Percentiles rank a stretch among this genome's conserved stretches.
Conservation (phyloP, 2,797 vertebrate species). For the Coendou prehensilis region DNA sequence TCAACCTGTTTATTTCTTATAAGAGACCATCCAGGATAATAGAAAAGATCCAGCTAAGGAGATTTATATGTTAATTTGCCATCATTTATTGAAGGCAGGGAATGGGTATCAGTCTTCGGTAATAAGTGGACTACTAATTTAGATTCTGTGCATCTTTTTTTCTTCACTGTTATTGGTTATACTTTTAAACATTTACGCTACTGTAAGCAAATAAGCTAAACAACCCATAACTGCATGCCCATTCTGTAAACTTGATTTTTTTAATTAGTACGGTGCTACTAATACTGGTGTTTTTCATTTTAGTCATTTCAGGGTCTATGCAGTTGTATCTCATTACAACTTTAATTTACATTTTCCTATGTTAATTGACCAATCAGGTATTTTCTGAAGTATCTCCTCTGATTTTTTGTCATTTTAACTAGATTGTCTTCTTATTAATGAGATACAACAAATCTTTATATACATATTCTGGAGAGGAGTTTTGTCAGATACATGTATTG, state of each 20-base stretch:
- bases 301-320: background rate
- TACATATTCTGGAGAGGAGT: background rate
- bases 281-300: background rate
- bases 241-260: conserved; percentile 42
- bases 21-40: background rate
- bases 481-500: background rate
- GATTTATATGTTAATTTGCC: background rate
- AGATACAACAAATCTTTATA: conserved; percentile 12
- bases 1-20: background rate
- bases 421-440: background rate
- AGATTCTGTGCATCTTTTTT: background rate
- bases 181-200: conserved; percentile 45
- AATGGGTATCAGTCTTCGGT: background rate
- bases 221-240: background rate
- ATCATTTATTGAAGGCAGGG: background rate
- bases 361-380: background rate
- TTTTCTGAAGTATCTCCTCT: background rate
- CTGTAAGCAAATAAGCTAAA: conserved; percentile 34
- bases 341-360: conserved; percentile 49
- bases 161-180: background rate
- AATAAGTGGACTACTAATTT: background rate
- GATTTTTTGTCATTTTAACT: background rate
- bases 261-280: background rate
- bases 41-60: background rate
- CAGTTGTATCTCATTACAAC: background rate